phyloP scores from a whole-genome alignment of 1,140 invertebrate species.

The Eriocheir sinensis region DNA sequence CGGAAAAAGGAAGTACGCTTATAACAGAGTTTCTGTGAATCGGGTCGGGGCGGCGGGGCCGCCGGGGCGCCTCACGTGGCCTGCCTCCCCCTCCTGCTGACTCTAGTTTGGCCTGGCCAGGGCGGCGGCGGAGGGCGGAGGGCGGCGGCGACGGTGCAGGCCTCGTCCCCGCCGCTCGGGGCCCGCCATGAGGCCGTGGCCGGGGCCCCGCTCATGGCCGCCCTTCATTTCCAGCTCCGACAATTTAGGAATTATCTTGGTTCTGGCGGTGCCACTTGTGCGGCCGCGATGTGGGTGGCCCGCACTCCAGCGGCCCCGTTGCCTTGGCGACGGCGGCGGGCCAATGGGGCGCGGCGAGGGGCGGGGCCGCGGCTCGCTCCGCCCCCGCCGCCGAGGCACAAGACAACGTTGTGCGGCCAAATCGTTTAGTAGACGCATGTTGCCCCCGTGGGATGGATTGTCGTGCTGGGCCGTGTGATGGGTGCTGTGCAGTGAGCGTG shows the following conservation, averaged over 20 bases:
- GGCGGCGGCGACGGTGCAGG: too few species aligned
- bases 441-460: constrained; percentile 62
- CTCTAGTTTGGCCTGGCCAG: neutral
- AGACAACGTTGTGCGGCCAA: constrained; percentile 72
- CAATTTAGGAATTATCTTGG: constrained; percentile 65
- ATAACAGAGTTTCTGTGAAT: constrained; percentile 71
- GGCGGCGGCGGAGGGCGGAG: neutral
- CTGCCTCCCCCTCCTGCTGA: neutral
- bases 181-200: neutral
- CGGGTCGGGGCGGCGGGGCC: constrained; percentile 56
- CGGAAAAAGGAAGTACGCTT: constrained; percentile 71
- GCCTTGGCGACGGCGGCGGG: constrained; percentile 60
- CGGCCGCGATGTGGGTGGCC: constrained; percentile 75
- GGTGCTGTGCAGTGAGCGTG: constrained; percentile 63
- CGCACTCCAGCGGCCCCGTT: constrained; percentile 74
- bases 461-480: constrained; percentile 47
- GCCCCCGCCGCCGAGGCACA: constrained; percentile 53
- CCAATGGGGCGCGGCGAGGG: constrained; percentile 52
- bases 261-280: constrained; percentile 75
- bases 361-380: constrained; percentile 13
- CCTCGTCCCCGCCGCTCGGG: too few species aligned
- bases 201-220: neutral
- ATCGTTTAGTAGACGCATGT: constrained; percentile 72
- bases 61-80: neutral
- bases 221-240: constrained; percentile 18